Base-by-base conservation (phyloP, 2,888 invertebrate genomes). In the Cetonia aurata region DNA sequence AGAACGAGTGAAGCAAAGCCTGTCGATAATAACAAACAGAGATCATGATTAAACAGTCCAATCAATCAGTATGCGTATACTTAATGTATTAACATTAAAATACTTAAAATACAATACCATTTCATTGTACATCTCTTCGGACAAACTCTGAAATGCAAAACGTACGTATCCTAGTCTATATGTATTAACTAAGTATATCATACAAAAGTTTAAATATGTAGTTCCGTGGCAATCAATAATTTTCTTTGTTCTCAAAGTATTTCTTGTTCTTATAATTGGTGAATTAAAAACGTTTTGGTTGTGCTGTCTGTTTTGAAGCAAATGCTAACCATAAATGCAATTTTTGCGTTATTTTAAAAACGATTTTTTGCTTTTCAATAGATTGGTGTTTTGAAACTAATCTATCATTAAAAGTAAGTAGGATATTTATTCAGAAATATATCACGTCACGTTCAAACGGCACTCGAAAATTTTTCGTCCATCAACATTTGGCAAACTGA, bases 61-160 rank as follows among this genome's bases (percentile, higher is more conserved):
- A 67, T 62, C 70, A 67, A 73, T 71, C 46, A 65, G 33, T 60
- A 68, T 72, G 73, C 73, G 71, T 75, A 25, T 25, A 74, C 71
- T 74, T 72, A 74, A 71, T 75, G 73, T 75, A 76, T 75, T 77
- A 80, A 82, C 67, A 70, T 70, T 70, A 67, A 72, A 72, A 72
- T 50, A 72, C 72, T 57, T 71, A 62, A 80, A 82, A 88, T 88
- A 88, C 88, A 85, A 88, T 92, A 92, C 92, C 92, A 92, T 91
- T 87, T 91, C 90, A 90, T 92, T 92, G 91, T 91, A 91, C 89
- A 90, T 89, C 88, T 92, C 92, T 89, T 92, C 91, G 88, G 91
- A 91, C 90, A 91, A 91, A 91, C 89, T 91, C 92, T 92, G 92
- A 89, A 91, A 91, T 90, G 86, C 85, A 89, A 89, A 88, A 72